Percentiles rank a stretch among this genome's conserved stretches.
These are phyloP conservation scores for Mastacembelus armatus DNA, from an alignment of 2,797 vertebrate species.

Conservation along the genomic window DNA sequence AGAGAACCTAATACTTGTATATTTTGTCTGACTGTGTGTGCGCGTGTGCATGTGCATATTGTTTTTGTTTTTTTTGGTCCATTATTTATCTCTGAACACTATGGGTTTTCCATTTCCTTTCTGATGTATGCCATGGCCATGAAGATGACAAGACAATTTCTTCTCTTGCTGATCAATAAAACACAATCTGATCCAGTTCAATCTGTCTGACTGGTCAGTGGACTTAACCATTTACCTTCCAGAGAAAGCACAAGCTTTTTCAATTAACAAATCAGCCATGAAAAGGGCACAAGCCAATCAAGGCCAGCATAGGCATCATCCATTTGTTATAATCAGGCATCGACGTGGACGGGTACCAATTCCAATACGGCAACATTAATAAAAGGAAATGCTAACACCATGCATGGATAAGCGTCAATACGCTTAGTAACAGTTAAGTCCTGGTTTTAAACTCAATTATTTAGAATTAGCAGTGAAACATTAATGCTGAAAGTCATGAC, in stretches of 20 bases:
- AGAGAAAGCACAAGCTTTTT: slow-evolving; percentile 1
- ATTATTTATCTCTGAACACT: background rate
- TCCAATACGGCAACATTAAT: slow-evolving; percentile 62
- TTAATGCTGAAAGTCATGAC: slow-evolving; percentile 55
- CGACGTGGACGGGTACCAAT: slow-evolving; percentile 55
- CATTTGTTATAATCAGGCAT: slow-evolving; percentile 39
- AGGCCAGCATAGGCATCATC: slow-evolving; percentile 15
- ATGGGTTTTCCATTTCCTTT: background rate
- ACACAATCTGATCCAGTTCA: slow-evolving; percentile 26
- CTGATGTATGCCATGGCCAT: slow-evolving; percentile 12
- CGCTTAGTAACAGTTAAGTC: slow-evolving; percentile 43
- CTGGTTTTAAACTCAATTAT: slow-evolving; percentile 58
- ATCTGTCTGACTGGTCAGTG: slow-evolving; percentile 29
- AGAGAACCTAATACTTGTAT: background rate
- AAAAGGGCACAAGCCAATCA: slow-evolving; percentile 14
- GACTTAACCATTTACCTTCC: slow-evolving; percentile 31
- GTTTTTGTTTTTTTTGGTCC: background rate
- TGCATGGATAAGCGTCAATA: slow-evolving; percentile 42
- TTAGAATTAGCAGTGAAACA: slow-evolving; percentile 59
- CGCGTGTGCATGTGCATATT: too few species aligned
- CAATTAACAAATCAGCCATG: background rate
- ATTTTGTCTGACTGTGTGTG: background rate
- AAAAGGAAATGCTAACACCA: slow-evolving; percentile 59
- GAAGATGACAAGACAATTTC: slow-evolving; percentile 41
- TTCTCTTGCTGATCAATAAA: slow-evolving; percentile 43